Conservation (phyloP, 2,888 invertebrate species). For the Drosophila tanythrix region DNA sequence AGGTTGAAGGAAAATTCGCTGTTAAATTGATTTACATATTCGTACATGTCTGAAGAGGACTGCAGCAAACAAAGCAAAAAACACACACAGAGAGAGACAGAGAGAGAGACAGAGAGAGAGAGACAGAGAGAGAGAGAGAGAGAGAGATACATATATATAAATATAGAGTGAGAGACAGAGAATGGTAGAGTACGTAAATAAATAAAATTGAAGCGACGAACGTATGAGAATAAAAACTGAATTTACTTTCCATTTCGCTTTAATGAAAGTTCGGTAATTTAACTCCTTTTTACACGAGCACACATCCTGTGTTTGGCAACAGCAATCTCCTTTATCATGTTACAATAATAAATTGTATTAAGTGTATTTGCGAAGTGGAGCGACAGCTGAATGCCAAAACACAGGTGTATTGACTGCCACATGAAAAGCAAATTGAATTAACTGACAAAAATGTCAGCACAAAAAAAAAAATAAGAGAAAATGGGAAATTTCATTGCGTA, state of each 20-base stretch:
- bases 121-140: neutral
- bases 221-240: constrained; percentile 32
- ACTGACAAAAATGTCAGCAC: constrained; percentile 47
- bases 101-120: neutral
- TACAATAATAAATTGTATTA: constrained; percentile 71
- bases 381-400: constrained; percentile 36
- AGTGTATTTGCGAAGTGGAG: constrained; percentile 47
- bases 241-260: constrained; percentile 68
- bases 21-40: constrained; percentile 63
- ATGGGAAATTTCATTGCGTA: constrained; percentile 1
- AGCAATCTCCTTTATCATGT: constrained; percentile 53
- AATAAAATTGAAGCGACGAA: constrained; percentile 12
- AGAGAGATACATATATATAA: neutral
- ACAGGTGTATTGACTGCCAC: constrained; percentile 57
- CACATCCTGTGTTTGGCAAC: constrained; percentile 8
- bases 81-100: neutral
- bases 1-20: constrained; percentile 22
- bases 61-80: constrained; percentile 32
- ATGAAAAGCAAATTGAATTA: constrained; percentile 60
- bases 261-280: constrained; percentile 63
- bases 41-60: constrained; percentile 42
- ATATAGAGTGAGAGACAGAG: neutral
- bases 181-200: constrained; percentile 8
- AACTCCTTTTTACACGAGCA: constrained; percentile 47
- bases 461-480: constrained; percentile 17